These are phyloP conservation scores for Autographa gamma DNA, from an alignment of 2,888 invertebrate genomes.

Conservation along the genomic window DNA sequence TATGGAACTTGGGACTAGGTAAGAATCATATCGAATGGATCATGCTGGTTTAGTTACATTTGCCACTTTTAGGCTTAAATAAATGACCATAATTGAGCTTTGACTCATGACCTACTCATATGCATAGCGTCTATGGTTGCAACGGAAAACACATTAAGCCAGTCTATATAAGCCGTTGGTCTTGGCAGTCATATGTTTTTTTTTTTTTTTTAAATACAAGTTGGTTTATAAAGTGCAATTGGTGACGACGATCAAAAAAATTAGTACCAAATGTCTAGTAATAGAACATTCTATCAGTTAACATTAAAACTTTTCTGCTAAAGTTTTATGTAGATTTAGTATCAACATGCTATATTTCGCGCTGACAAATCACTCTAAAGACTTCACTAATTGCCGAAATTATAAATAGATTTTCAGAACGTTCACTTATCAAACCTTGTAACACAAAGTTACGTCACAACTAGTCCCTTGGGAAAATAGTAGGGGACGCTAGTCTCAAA, in stretches of 20 bases:
- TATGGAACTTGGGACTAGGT: background rate
- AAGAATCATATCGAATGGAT: background rate
- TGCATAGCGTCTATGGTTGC: too few species aligned
- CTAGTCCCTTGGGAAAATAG: background rate
- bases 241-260: too few species aligned
- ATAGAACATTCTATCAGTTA: too few species aligned
- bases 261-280: too few species aligned
- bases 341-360: too few species aligned
- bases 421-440: background rate
- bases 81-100: background rate
- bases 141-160: too few species aligned
- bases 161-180: too few species aligned
- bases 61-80: background rate
- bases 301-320: too few species aligned
- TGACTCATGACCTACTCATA: background rate
- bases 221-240: too few species aligned
- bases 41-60: background rate
- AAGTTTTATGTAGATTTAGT: too few species aligned
- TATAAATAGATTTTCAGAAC: background rate
- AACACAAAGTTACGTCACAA: background rate
- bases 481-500: conserved; percentile 40
- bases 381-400: background rate
- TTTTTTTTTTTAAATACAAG: too few species aligned
- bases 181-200: too few species aligned
- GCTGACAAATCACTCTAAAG: background rate